Evolutionary conservation across 2,888 invertebrate genomes (phyloP).

Genomic region (Xestia rhomboidea): DNA sequence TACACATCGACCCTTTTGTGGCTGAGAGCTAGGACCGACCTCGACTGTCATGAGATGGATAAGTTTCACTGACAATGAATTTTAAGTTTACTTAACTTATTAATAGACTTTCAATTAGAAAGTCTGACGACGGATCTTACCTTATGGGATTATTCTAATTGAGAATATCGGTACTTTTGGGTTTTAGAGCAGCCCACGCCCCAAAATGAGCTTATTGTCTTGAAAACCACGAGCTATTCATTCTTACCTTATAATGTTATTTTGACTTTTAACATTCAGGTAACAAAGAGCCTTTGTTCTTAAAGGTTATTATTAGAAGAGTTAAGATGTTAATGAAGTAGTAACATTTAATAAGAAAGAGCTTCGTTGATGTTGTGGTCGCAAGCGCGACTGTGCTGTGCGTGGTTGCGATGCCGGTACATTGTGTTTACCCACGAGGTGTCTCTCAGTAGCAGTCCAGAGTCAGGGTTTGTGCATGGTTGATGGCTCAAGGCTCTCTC

Average conservation of each 20-base stretch:
- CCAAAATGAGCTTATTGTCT: neutral
- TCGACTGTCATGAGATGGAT: neutral
- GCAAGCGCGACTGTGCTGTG: neutral
- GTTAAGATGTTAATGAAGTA: neutral
- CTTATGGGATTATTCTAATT: neutral
- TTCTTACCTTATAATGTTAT: neutral
- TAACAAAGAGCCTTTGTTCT: constrained; percentile 8
- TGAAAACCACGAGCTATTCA: neutral
- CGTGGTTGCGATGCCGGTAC: neutral
- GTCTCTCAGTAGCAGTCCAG: neutral
- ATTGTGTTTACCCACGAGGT: neutral
- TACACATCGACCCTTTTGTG: neutral
- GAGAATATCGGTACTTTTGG: neutral
- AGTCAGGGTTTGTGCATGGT: neutral
- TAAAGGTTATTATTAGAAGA: neutral
- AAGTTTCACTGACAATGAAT: neutral
- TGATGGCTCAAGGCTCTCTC: neutral
- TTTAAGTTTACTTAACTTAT: neutral
- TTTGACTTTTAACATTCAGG: constrained; percentile 2
- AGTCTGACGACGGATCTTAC: neutral
- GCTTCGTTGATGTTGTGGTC: neutral
- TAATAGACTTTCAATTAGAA: neutral
- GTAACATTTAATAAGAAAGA: neutral
- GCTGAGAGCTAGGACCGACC: neutral
- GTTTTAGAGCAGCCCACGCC: neutral